These are phyloP conservation scores for Cataglyphis rosenhaueri DNA, from an alignment of 2,888 invertebrate genomes.

Conservation along the genomic window DNA sequence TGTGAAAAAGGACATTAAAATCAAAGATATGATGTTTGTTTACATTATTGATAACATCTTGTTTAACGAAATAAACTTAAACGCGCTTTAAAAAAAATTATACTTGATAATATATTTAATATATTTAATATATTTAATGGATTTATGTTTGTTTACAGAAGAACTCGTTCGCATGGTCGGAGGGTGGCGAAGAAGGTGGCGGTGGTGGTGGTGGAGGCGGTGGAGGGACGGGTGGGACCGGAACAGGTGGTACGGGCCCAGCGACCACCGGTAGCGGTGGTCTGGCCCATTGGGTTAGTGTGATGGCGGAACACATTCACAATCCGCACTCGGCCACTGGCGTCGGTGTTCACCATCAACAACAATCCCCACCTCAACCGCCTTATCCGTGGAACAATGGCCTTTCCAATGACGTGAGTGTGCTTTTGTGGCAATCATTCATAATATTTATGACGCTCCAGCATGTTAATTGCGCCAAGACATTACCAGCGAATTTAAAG, in stretches of 20 bases:
- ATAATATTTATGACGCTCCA: background rate
- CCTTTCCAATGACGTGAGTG: constrained; percentile 83
- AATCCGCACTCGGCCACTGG: constrained; percentile 89
- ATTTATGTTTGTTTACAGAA: constrained; percentile 82
- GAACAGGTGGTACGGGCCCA: constrained; percentile 86
- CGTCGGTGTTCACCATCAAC: constrained; percentile 87
- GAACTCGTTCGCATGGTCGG: constrained; percentile 86
- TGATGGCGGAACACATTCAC: constrained; percentile 98
- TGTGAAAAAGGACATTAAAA: background rate
- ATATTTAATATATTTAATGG: background rate
- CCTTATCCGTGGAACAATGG: constrained; percentile 85
- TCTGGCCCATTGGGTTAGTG: constrained; percentile 98
- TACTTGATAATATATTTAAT: background rate
- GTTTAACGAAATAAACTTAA: background rate
- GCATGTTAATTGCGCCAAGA: background rate
- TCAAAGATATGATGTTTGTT: background rate
- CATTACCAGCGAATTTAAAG: background rate
- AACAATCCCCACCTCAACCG: constrained; percentile 83
- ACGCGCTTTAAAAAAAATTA: background rate
- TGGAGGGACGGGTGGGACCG: constrained; percentile 85
- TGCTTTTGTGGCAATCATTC: constrained; percentile 1
- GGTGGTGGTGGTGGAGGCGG: constrained; percentile 85
- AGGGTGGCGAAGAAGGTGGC: constrained; percentile 86
- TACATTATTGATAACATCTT: background rate
- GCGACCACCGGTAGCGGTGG: constrained; percentile 86